A percentile compares a stretch with the other conserved stretches of the same genome.
Conservation (phyloP, 2,888 invertebrate genomes). For the Dimorphilus gyrociliatus region DNA sequence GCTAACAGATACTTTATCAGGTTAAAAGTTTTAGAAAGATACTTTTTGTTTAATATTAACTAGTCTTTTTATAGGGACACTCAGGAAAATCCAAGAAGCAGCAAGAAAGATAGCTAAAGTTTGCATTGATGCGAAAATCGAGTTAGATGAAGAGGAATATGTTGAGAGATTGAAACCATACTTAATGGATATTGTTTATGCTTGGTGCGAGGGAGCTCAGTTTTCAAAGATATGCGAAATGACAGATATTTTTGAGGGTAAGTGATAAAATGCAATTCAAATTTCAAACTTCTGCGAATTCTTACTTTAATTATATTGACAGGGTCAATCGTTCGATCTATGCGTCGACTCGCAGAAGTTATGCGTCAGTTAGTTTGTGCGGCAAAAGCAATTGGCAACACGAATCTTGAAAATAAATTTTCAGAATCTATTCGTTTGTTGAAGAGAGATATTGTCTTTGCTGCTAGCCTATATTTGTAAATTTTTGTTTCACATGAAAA, state of each 20-base stretch:
- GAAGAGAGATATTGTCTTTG: slow-evolving; percentile 98
- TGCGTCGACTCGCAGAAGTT: slow-evolving; percentile 88
- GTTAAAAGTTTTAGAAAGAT: too few relatives aligned
- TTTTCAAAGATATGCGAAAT: slow-evolving; percentile 75
- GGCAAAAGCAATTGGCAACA: slow-evolving; percentile 87
- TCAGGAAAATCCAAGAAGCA: slow-evolving; percentile 45
- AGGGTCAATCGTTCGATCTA: slow-evolving; percentile 71
- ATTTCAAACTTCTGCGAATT: neutral
- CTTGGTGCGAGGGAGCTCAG: slow-evolving; percentile 83
- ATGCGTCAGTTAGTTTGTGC: slow-evolving; percentile 86
- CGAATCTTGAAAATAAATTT: slow-evolving; percentile 86
- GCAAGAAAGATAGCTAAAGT: slow-evolving; percentile 48
- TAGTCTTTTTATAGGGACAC: neutral
- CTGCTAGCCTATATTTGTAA: slow-evolving; percentile 81
- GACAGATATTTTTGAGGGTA: slow-evolving; percentile 37
- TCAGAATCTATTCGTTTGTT: slow-evolving; percentile 69
- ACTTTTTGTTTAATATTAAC: neutral
- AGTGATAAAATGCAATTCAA: neutral
- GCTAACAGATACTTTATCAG: slow-evolving; percentile 66
- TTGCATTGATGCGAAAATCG: slow-evolving; percentile 45
- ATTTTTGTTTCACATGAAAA: neutral
- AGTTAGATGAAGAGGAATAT: slow-evolving; percentile 64
- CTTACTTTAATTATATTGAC: slow-evolving; percentile 4
- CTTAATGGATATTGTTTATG: slow-evolving; percentile 88
- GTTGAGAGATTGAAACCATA: slow-evolving; percentile 80